Evolutionary conservation across 2,797 vertebrate species (phyloP).

Genomic region (Sebastes kiyomatsui): DNA sequence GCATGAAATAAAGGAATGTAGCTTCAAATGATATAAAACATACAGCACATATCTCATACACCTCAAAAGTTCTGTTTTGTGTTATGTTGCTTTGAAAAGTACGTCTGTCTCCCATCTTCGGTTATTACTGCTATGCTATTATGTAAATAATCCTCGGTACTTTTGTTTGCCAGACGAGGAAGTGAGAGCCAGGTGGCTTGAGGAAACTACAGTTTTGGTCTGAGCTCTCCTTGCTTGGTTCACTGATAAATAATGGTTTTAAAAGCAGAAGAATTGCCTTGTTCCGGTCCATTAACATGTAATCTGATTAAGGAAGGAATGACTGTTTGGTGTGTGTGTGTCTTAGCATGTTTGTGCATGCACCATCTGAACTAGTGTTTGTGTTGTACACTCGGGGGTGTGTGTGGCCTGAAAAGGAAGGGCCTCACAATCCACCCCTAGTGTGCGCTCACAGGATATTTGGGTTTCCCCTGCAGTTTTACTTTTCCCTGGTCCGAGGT

Average conservation of each 20-base stretch:
- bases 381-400: conserved; percentile 49
- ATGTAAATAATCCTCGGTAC: conserved; percentile 33
- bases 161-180: conserved; percentile 29
- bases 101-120: conserved; percentile 21
- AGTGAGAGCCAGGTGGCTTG: conserved; percentile 33
- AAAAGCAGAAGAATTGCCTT: conserved; percentile 34
- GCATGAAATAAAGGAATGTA: background rate
- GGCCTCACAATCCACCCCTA: conserved; percentile 53
- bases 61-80: conserved; percentile 18
- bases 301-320: conserved; percentile 32
- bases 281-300: conserved; percentile 35
- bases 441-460: conserved; percentile 80
- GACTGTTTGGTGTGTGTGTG: conserved; percentile 13
- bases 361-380: conserved; percentile 46
- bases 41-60: background rate
- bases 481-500: conserved; percentile 75
- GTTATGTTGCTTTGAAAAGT: conserved; percentile 6
- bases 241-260: conserved; percentile 49
- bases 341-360: conserved; percentile 22
- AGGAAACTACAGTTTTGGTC: conserved; percentile 13
- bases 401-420: conserved; percentile 57
- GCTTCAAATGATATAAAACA: conserved; percentile 7
- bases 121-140: conserved; percentile 3
- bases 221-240: conserved; percentile 14
- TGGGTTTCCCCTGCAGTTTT: conserved; percentile 72